Evolutionary conservation across 1,140 invertebrate species (phyloP).

Genomic region (Pachyrhynchus sulphureomaculatus): DNA sequence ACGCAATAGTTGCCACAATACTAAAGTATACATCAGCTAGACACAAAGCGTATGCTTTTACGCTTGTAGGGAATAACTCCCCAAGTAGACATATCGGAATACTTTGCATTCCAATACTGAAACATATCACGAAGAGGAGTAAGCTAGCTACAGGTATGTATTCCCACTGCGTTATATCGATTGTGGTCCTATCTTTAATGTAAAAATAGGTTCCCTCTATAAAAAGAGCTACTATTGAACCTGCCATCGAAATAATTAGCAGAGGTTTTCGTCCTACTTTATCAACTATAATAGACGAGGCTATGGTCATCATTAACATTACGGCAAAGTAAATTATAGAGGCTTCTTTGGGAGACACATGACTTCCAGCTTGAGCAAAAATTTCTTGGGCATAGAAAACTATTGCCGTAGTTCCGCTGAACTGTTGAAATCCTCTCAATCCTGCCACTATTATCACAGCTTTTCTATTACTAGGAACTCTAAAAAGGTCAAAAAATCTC

Average conservation of each 20-base stretch:
- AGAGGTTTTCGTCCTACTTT: conserved; percentile 68
- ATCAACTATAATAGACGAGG: conserved; percentile 70
- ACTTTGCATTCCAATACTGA: conserved; percentile 68
- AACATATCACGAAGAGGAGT: conserved; percentile 69
- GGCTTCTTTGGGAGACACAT: conserved; percentile 40
- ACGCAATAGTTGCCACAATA: conserved; percentile 70
- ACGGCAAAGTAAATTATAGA: conserved; percentile 65
- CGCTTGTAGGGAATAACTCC: conserved; percentile 71
- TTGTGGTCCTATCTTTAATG: conserved; percentile 53
- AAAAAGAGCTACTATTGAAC: conserved; percentile 56
- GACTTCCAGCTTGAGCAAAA: conserved; percentile 60
- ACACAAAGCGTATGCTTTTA: conserved; percentile 70
- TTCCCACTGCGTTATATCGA: conserved; percentile 28
- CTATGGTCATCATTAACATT: conserved; percentile 64
- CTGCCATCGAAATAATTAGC: conserved; percentile 61
- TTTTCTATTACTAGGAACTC: conserved; percentile 60
- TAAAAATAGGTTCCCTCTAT: conserved; percentile 65
- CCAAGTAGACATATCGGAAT: conserved; percentile 72
- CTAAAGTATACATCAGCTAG: conserved; percentile 71
- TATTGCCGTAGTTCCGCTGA: conserved; percentile 73
- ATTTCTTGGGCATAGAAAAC: conserved; percentile 76
- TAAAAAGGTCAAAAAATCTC: conserved; percentile 59
- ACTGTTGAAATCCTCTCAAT: conserved; percentile 72
- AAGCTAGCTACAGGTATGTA: conserved; percentile 65
- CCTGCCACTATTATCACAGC: conserved; percentile 65